Conservation (phyloP, 2,113 vertebrate genomes). For the Antidorcas marsupialis region DNA sequence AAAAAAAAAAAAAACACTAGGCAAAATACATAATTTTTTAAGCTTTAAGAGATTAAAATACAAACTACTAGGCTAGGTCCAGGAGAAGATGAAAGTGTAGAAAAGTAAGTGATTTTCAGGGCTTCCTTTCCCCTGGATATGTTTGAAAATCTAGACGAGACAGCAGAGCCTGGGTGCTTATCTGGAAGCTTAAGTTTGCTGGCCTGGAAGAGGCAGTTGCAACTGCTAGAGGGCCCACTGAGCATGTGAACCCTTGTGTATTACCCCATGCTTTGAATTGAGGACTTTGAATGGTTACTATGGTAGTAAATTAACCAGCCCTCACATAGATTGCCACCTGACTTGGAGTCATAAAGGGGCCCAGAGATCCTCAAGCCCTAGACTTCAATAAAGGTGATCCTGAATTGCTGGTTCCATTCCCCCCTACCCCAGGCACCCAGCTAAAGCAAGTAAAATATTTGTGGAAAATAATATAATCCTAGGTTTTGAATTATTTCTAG, state of each 20-base stretch:
- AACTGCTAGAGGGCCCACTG: background rate
- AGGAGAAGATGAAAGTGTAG: background rate
- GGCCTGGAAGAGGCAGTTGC: background rate
- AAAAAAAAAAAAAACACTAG: background rate
- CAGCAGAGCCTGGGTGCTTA: background rate
- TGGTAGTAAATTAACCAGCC: background rate
- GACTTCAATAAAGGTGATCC: background rate
- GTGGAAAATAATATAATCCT: background rate
- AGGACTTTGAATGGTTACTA: background rate
- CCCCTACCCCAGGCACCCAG: background rate
- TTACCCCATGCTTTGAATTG: background rate
- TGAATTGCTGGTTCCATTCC: background rate
- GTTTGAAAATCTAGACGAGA: background rate
- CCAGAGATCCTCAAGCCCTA: background rate
- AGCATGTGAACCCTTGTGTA: background rate
- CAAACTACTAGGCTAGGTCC: background rate
- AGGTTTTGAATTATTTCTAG: background rate
- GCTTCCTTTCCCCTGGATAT: background rate
- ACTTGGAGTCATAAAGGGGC: background rate
- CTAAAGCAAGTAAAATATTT: background rate
- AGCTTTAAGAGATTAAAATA: background rate
- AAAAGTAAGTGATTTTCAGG: background rate
- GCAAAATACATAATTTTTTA: background rate
- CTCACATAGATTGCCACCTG: background rate
- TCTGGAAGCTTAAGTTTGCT: background rate